Evolutionary conservation across 2,888 invertebrate genomes (phyloP), one percentile per base, ranked within the genome.

Genomic region (Philopedon plagiatum): DNA sequence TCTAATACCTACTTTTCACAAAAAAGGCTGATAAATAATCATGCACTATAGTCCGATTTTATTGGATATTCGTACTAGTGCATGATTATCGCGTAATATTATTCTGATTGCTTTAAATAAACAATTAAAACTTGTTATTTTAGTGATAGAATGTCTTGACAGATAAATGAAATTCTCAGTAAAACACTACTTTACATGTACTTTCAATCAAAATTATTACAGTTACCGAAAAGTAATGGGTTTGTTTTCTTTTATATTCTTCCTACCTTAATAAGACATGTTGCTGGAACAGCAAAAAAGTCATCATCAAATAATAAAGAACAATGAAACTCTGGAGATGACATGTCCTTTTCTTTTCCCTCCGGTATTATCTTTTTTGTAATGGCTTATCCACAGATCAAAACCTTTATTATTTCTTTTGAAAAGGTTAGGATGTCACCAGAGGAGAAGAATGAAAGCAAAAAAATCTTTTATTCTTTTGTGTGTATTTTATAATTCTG

Each of bases 281-380:
- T 67, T 49, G 66, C 54, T 44, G 46, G n/a, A 37, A 13, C 21
- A 32, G 15, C 23, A 44, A 49, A 67, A 41, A 49, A 49, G 37
- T 34, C 66, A 67, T 67, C 66, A 49, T 67, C 58, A 67, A 67
- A 67, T 57, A 68, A 68, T 61, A 68, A 61, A 41, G 68, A 68
- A 68, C 68, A 68, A 68, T 68, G 68, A 23, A 21, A 32, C 68
- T 61, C 68, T 68, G 68, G 39, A 61, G 68, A 68, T 54, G 68
- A 68, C 68, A 68, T 34, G 68, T 57, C 49, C 68, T 41, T 61
- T 68, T 68, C 68, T 60, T 68, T 56, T 39, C 15, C 29, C 29
- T 13, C 23, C 5, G 56, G 61, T 46, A 68, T 68, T 68, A 68
- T 68, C 41, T 68, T 68, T n/a, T 54, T 68, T 41, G 56, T 29